A percentile compares a stretch with the other conserved stretches of the same genome.
Conservation (phyloP, 2,113 vertebrate genomes). For the Hemiprocne comata region DNA sequence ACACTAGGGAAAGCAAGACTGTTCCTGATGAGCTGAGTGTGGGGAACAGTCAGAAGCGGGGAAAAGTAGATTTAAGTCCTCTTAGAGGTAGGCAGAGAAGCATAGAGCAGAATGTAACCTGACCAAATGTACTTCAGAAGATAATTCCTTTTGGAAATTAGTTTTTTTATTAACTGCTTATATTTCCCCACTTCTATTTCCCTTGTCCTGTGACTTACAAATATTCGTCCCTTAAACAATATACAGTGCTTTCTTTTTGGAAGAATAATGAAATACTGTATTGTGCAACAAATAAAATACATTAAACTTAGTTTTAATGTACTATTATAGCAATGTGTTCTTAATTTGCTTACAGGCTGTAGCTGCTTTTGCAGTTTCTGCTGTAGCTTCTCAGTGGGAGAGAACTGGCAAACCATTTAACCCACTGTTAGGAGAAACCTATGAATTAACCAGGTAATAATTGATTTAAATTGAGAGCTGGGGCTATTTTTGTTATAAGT, state of each 20-base stretch:
- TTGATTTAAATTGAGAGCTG: neutral
- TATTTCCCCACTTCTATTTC: neutral
- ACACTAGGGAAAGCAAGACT: neutral
- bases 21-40: neutral
- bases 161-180: neutral
- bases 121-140: neutral
- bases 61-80: neutral
- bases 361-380: conserved; percentile 93
- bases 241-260: neutral
- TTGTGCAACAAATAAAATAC: neutral
- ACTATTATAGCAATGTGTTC: neutral
- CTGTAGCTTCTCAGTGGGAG: conserved; percentile 97
- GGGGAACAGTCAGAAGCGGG: neutral
- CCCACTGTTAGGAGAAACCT: conserved; percentile 94
- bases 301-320: neutral
- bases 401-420: conserved; percentile 98
- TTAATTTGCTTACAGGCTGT: conserved; percentile 79
- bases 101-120: neutral
- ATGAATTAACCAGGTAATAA: conserved; percentile 89
- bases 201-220: neutral
- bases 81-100: neutral
- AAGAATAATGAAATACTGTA: neutral
- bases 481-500: neutral
- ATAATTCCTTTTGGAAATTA: neutral
- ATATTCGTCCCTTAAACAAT: neutral